Evolutionary conservation across 2,888 invertebrate genomes (phyloP).

Genomic region (Polydesmus complanatus): DNA sequence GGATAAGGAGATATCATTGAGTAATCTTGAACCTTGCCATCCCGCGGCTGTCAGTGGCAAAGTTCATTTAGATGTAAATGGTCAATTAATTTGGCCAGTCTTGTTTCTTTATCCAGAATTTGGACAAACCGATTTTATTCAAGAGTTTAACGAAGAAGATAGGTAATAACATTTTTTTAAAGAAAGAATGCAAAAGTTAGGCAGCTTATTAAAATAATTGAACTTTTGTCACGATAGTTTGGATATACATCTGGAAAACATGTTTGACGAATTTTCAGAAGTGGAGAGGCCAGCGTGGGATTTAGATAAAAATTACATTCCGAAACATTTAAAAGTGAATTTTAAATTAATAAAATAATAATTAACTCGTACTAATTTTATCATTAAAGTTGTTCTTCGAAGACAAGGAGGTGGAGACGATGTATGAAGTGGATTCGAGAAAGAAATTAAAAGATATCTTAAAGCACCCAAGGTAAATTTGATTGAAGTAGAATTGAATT

Average conservation of each 20-base stretch:
- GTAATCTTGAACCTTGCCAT: slow-evolving; percentile 8
- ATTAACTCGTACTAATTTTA: neutral
- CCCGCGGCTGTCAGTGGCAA: slow-evolving; percentile 12
- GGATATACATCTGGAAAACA: slow-evolving; percentile 25
- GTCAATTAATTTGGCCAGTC: slow-evolving; percentile 67
- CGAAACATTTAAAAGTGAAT: neutral
- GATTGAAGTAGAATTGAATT: neutral
- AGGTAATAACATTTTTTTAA: slow-evolving; percentile 34
- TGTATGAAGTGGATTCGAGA: slow-evolving; percentile 3
- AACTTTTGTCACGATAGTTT: neutral
- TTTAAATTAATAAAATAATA: neutral
- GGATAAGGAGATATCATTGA: neutral
- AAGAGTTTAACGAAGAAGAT: slow-evolving; percentile 59
- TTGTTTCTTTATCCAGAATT: slow-evolving; percentile 79
- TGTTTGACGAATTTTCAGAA: slow-evolving; percentile 46
- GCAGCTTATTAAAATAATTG: neutral
- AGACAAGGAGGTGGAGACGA: neutral
- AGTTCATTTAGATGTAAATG: slow-evolving; percentile 36
- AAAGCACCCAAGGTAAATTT: slow-evolving; percentile 8
- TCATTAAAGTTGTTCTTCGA: slow-evolving; percentile 13
- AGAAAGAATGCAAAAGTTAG: neutral
- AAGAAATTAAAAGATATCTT: slow-evolving; percentile 2
- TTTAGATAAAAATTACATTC: neutral
- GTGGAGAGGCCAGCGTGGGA: slow-evolving; percentile 27
- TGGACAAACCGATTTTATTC: slow-evolving; percentile 71